Percentiles rank a stretch among this genome's conserved stretches.
phyloP scores from a whole-genome alignment of 1,140 invertebrate genomes.

The Drosophila pruinosa region DNA sequence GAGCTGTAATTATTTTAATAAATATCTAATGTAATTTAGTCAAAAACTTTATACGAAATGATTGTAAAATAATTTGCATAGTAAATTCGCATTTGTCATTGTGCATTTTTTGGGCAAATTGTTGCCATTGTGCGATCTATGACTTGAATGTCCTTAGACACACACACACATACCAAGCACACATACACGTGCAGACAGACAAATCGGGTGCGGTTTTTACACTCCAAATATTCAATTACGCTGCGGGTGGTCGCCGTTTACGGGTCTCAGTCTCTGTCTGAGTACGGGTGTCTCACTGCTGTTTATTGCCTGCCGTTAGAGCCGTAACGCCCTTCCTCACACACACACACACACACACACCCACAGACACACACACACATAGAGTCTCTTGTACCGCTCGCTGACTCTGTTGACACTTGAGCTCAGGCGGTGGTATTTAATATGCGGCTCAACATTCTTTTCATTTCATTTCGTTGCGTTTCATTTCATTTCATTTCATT shows the following conservation, averaged over 20 bases:
- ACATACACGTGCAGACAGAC: neutral
- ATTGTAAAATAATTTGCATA: too few species aligned
- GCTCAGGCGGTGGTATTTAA: constrained; percentile 80
- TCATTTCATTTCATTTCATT: constrained; percentile 25
- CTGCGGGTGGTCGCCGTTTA: constrained; percentile 64
- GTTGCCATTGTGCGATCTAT: constrained; percentile 33
- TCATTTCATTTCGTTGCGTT: constrained; percentile 67
- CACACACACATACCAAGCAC: neutral
- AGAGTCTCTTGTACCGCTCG: constrained; percentile 17
- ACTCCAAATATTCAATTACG: constrained; percentile 80
- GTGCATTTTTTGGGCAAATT: neutral
- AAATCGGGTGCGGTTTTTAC: constrained; percentile 71
- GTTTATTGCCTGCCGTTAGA: constrained; percentile 54
- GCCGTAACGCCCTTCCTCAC: constrained; percentile 6
- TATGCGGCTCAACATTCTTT: constrained; percentile 79
- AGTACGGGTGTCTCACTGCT: constrained; percentile 26
- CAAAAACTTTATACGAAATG: too few species aligned
- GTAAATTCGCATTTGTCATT: neutral
- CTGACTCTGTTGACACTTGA: constrained; percentile 73
- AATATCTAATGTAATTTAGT: too few species aligned
- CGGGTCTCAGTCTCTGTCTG: constrained; percentile 11
- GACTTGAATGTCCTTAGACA: constrained; percentile 17
- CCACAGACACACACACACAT: neutral
- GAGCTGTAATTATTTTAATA: too few species aligned
- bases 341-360: constrained; percentile 4